These are phyloP conservation scores for Procambarus virginalis DNA, from an alignment of 1,140 invertebrate genomes.

Conservation along the genomic window DNA sequence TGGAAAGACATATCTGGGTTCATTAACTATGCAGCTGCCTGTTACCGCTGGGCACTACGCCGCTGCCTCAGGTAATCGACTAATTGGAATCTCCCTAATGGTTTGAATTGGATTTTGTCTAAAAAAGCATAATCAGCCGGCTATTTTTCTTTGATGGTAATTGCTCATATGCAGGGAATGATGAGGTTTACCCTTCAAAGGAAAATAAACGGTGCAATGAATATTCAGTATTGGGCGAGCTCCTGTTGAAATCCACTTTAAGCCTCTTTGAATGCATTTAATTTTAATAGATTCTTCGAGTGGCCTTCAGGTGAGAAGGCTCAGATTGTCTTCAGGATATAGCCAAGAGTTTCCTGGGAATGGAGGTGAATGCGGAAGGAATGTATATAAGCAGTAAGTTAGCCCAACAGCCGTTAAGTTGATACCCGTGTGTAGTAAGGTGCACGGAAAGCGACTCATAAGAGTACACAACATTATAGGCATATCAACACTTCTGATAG, in stretches of 20 bases:
- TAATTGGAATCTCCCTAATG: not conserved
- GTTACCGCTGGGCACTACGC: not conserved
- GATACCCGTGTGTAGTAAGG: too few species aligned
- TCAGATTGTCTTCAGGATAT: too few species aligned
- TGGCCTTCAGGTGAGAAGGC: too few species aligned
- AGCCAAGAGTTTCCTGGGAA: too few species aligned
- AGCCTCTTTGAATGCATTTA: not conserved
- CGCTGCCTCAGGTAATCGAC: not conserved
- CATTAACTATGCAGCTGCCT: slow-evolving; percentile 7
- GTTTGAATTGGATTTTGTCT: slow-evolving; percentile 4
- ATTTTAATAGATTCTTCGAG: too few species aligned
- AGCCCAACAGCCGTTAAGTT: too few species aligned
- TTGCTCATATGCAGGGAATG: not conserved
- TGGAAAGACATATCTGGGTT: not conserved
- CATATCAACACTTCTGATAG: too few species aligned
- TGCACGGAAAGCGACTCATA: too few species aligned
- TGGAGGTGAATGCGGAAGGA: too few species aligned
- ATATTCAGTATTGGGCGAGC: not conserved
- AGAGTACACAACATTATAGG: too few species aligned
- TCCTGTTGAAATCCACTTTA: not conserved
- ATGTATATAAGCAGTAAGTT: too few species aligned
- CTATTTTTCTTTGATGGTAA: slow-evolving; percentile 9
- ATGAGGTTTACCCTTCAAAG: slow-evolving; percentile 3
- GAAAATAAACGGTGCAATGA: slow-evolving; percentile 2
- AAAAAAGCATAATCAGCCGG: slow-evolving; percentile 12